Evolutionary conservation across 1,140 invertebrate genomes (phyloP).

Genomic region (Cotesia vestalis): DNA sequence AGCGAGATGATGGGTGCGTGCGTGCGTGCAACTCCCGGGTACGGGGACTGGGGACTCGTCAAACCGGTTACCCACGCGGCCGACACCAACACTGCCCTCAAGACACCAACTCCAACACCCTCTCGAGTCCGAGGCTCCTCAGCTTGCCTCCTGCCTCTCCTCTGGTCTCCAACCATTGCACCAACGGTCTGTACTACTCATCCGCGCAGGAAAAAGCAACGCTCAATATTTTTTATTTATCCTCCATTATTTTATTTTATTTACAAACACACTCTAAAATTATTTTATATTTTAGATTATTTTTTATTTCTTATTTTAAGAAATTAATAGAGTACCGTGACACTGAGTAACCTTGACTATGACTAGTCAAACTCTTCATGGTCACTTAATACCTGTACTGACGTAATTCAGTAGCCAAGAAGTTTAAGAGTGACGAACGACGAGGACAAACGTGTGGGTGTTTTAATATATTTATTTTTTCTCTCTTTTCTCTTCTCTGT

Average conservation of each 20-base stretch:
- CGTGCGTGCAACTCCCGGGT: constrained; percentile 58
- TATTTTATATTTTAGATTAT: background rate
- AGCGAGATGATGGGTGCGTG: constrained; percentile 37
- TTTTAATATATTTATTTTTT: too few relatives aligned
- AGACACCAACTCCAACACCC: constrained; percentile 56
- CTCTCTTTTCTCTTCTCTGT: too few relatives aligned
- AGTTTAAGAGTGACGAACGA: too few relatives aligned
- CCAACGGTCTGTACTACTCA: background rate
- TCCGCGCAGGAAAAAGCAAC: background rate
- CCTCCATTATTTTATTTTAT: background rate
- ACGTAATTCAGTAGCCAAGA: too few relatives aligned
- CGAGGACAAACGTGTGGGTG: too few relatives aligned
- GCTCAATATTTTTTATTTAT: background rate
- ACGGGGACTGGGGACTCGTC: constrained; percentile 54
- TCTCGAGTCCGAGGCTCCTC: constrained; percentile 13
- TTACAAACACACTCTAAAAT: background rate
- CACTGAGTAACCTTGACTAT: constrained; percentile 33
- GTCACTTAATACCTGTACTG: too few relatives aligned
- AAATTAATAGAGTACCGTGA: constrained; percentile 24
- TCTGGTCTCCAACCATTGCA: background rate
- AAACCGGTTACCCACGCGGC: constrained; percentile 64
- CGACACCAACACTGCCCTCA: constrained; percentile 52
- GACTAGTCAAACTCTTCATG: too few relatives aligned
- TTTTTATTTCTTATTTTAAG: background rate
- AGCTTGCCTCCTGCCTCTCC: background rate